Base-by-base conservation (phyloP, 2,797 vertebrate species). In the Gallinago solitaria region DNA sequence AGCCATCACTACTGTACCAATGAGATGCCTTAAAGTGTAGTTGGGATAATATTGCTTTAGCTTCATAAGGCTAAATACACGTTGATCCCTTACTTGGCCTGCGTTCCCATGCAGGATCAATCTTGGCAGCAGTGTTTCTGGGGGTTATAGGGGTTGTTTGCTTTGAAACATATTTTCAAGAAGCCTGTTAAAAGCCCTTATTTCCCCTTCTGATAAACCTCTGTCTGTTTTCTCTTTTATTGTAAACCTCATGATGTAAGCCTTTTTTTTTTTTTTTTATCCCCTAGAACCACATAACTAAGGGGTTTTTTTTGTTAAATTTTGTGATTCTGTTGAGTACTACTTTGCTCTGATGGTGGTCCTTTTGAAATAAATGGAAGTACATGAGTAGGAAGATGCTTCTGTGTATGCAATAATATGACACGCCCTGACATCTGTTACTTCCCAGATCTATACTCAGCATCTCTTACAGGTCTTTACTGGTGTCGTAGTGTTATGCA, bases 1-100 rank as follows among this genome's bases (percentile, higher is more conserved):
- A 96, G 64, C 77, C 90, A 82, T 90, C 64, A 28, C 86, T 95
- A 19, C 91, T 65, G 85, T 93, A 94, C 73, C 70, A 89, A 77
- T 90, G 84, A 86, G 56, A 75, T 83, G 87, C 71, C n/a, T 83
- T 19, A 59, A 59, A 89, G 70, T 53, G 64, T 92, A 27, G 67
- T 56, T 87, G 81, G 89, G 83, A 73, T 92, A 67, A 87, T 14
- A 4, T 8, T 80, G 67, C 64, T 89, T 60, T 45, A 56, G 75
- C 64, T 93, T 81, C 30, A 3, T 30, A 14, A 84, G 65, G 74
- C 60, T 80, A 50, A 90, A 67, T 20, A 14, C 51, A 56, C 67
- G 4, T 3, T 50, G 61, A 75, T 88, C 69, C 63, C 54, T 79
- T 73, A 2, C 45, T 91, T 61, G 35, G 37, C 53, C 83, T 24